Evolutionary conservation across 2,797 vertebrate genomes (phyloP).

Genomic region (Semaprochilodus insignis): DNA sequence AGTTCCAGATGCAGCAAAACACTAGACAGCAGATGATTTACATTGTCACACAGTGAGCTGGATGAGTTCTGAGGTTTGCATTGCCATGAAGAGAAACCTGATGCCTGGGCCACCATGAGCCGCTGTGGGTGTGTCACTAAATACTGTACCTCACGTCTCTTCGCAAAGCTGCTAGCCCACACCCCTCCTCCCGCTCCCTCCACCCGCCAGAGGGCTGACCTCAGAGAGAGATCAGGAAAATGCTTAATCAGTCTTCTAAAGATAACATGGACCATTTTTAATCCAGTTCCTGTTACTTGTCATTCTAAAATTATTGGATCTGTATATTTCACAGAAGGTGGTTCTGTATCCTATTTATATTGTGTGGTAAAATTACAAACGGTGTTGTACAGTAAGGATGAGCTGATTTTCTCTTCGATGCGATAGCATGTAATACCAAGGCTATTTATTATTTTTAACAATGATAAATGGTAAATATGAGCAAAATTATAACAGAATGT

Average conservation of each 20-base stretch:
- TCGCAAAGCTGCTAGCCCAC: conserved; percentile 52
- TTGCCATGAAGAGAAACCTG: conserved; percentile 57
- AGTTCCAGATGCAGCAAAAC: background rate
- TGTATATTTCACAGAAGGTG: background rate
- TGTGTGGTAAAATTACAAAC: background rate
- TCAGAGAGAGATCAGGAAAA: conserved; percentile 30
- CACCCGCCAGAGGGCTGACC: conserved; percentile 10
- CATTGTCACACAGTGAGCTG: conserved; percentile 47
- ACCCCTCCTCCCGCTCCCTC: conserved; percentile 48
- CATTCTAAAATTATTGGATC: conserved; percentile 1
- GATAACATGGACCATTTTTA: conserved; percentile 35
- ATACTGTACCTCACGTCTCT: conserved; percentile 54
- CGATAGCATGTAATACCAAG: too few species aligned
- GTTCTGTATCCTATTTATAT: background rate
- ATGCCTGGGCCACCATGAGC: conserved; percentile 56
- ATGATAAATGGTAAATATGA: too few species aligned
- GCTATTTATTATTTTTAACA: too few species aligned
- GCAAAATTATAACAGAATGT: too few species aligned
- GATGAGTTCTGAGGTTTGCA: conserved; percentile 49
- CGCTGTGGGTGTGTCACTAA: conserved; percentile 56
- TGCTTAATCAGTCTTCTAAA: conserved; percentile 46
- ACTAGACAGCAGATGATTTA: conserved; percentile 60
- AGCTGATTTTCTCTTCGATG: background rate
- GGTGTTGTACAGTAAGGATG: background rate
- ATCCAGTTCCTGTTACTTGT: conserved; percentile 15